Base-by-base conservation (phyloP, 1,140 invertebrate species). In the Steinernema feltiae region DNA sequence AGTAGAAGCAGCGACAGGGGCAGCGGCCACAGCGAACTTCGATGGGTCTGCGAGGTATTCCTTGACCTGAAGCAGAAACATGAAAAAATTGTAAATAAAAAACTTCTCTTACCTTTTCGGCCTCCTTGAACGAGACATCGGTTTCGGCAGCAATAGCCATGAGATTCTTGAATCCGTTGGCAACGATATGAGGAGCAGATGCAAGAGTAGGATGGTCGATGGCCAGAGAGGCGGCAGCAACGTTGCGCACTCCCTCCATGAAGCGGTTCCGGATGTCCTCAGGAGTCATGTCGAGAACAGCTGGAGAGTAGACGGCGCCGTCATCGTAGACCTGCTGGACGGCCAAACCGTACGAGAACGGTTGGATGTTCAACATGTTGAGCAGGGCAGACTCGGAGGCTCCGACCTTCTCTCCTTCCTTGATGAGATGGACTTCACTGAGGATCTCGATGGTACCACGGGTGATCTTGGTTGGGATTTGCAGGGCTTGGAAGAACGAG, bases 361-460 rank as follows among this genome's bases (percentile, higher is more conserved):
- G 97, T 88, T 94, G 98, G 87, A 99, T 97, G 90, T 97, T 97
- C 90, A 99, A 91, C 97, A 99, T 99, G 90, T 99, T 99, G 73
- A 99, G 89, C 70, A 99, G 91, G 17, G 96, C 97, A 29, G 96
- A 94, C 90, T 99, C 97, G 41, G 94, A 97, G 87, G 95, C 93
- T 85, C 97, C 97, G 46, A 99, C 97, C 89, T 94, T 97, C 85
- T 98, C 96, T 48, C 95, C 95, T 71, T 92, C 92, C 89, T 97
- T 97, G 87, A 99, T 90, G 79, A 91, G 82, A 86, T 95, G 93
- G 21, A 98, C 94, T 89, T 98, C 95, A 85, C 97, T 97, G 90
- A 99, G 93, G 88, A 99, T 99, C 97, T 99, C 97, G 93, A 99
- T 99, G 78, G 94, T 98, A 90, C 95, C 97, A 90, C 97, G 98